A percentile compares a stretch with the other conserved stretches of the same genome.
Evolutionary conservation across 1,140 invertebrate species (phyloP).

Genomic region (Gonatopus flavifemur): DNA sequence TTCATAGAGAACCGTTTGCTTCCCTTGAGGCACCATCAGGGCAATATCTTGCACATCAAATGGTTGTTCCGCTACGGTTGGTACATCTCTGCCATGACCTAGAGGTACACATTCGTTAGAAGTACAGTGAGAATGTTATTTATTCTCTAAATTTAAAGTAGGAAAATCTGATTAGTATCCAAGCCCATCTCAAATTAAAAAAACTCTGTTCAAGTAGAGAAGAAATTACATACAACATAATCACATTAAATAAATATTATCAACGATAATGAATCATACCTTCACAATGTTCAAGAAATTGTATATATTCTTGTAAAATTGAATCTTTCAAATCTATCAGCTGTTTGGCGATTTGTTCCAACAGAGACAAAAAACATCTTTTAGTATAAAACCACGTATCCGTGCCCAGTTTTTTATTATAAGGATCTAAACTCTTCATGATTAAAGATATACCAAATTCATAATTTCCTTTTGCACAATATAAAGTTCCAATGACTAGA

Average conservation of each 20-base stretch:
- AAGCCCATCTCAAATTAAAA: neutral
- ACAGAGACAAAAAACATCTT: constrained; percentile 88
- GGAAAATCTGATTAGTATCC: neutral
- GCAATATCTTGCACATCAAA: constrained; percentile 72
- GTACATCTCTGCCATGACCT: constrained; percentile 85
- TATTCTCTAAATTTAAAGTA: neutral
- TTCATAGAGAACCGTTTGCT: constrained; percentile 93
- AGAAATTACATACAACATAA: neutral
- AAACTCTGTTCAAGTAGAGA: constrained; percentile 1
- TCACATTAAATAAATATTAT: neutral
- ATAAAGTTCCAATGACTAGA: constrained; percentile 95
- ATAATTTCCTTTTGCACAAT: constrained; percentile 98
- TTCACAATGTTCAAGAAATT: constrained; percentile 91
- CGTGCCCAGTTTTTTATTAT: constrained; percentile 91
- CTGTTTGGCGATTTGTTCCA: constrained; percentile 91
- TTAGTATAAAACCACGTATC: constrained; percentile 99
- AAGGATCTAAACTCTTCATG: constrained; percentile 94
- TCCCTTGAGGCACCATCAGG: constrained; percentile 71
- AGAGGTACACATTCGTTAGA: constrained; percentile 38
- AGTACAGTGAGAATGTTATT: neutral
- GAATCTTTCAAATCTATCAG: constrained; percentile 86
- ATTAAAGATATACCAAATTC: constrained; percentile 98
- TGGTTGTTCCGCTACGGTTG: constrained; percentile 80
- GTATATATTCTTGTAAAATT: constrained; percentile 86
- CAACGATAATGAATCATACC: constrained; percentile 48